phyloP scores from a whole-genome alignment of 2,797 vertebrate species.

The Gymnopithys bicolor region DNA sequence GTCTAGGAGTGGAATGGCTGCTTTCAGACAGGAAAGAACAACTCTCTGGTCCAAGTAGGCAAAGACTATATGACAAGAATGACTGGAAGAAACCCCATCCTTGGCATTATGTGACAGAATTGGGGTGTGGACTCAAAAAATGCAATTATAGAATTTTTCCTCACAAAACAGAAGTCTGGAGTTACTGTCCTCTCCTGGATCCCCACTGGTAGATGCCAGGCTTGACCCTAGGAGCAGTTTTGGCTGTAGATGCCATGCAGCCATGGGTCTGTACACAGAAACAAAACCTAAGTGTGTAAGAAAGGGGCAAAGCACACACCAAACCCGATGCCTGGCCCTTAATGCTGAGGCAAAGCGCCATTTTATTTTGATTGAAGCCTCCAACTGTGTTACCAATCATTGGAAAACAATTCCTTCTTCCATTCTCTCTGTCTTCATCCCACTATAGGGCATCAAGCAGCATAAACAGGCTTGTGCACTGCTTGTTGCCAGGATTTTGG shows the following conservation, averaged over 20 bases:
- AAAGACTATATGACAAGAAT: not conserved
- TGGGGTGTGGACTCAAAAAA: not conserved
- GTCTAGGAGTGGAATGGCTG: not conserved
- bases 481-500: not conserved
- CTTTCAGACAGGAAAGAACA: not conserved
- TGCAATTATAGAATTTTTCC: not conserved
- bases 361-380: not conserved
- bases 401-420: not conserved
- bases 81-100: not conserved
- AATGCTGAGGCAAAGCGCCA: not conserved
- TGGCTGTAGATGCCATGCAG: not conserved
- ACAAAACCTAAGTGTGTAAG: not conserved
- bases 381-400: not conserved
- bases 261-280: not conserved
- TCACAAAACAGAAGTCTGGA: not conserved
- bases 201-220: not conserved
- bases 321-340: no score
- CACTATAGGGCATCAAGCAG: not conserved
- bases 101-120: not conserved
- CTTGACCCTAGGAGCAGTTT: not conserved
- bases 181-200: not conserved
- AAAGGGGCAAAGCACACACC: not conserved
- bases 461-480: not conserved
- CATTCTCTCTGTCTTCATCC: not conserved
- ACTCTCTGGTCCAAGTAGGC: not conserved